Evolutionary conservation across 1,140 invertebrate genomes (phyloP), one percentile per base, ranked within the genome.

Genomic region (Pollicipes pollicipes): DNA sequence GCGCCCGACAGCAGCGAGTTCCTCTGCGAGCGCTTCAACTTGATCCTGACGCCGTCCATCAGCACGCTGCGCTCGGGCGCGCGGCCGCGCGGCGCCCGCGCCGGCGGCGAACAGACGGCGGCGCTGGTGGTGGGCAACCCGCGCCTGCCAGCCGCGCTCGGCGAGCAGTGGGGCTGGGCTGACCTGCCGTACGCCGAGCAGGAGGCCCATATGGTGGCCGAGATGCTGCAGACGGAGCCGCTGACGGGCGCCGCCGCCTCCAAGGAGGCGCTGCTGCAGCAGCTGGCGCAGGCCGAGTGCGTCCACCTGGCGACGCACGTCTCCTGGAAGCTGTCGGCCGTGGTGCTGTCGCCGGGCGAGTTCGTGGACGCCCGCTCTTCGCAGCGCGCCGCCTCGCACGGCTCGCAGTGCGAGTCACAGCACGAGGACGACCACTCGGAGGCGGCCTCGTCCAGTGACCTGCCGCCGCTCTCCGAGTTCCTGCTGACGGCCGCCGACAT

Each of bases 231-330:
- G 73, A 88, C 89, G 16, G 88, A 90, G 69, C 78, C 82, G 17
- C 75, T 85, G 21, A 80, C 81, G 71, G 83, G 83, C 63, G 73
- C 75, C 13, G 77, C 79, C 81, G 93, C 93, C 32, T 94, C 89
- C 32, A 94, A 95, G 80, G 90, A 92, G 74, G 85, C 88, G 0
- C 86, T 97, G 21, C 76, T 97, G 3, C 84, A 87, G 8, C 88
- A 93, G 75, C 83, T 97, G 30, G 84, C 89, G 0, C 88, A 91
- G 71, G 92, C 93, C 4, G 93, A 96, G 79, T 93, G 91, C 75
- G 86, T 97, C 26, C 95, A 97, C 80, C 86, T 97, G 75, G 91
- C 93, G 0, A 90, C 91, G 0, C 93, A 96, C 77, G 85, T 97
- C 8, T 90, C 91, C 30, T 97, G 93, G 93, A 92, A 93, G 77